Evolutionary conservation across 2,888 invertebrate genomes (phyloP).

Genomic region (Dysmachus trigonus): DNA sequence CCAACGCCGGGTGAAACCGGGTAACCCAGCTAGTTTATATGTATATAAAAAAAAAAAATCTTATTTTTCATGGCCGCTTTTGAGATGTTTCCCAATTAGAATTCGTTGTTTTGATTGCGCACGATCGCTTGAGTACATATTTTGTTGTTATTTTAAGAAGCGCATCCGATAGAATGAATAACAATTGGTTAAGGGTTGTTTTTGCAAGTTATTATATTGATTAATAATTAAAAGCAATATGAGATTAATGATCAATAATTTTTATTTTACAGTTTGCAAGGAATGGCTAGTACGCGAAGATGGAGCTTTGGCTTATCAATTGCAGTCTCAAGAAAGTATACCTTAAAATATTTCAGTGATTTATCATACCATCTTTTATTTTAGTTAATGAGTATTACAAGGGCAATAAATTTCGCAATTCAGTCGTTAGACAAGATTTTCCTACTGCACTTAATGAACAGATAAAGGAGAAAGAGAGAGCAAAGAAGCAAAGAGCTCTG

Average conservation of each 20-base stretch:
- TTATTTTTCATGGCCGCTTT: too few relatives aligned
- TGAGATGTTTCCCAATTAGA: too few relatives aligned
- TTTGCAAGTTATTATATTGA: too few relatives aligned
- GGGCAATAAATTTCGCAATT: slow-evolving; percentile 78
- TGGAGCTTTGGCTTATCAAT: slow-evolving; percentile 79
- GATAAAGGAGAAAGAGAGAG: slow-evolving; percentile 72
- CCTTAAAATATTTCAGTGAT: slow-evolving; percentile 25
- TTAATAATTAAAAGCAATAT: too few relatives aligned
- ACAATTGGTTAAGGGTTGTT: too few relatives aligned
- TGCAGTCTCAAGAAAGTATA: slow-evolving; percentile 83
- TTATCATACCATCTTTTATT: slow-evolving; percentile 46
- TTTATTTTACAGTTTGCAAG: slow-evolving; percentile 72
- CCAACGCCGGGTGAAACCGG: too few relatives aligned
- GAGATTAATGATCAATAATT: not conserved
- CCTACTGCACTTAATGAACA: slow-evolving; percentile 80
- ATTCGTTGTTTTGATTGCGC: too few relatives aligned
- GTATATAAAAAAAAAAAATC: too few relatives aligned
- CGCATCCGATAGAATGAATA: too few relatives aligned
- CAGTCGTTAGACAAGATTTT: slow-evolving; percentile 80
- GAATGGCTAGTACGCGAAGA: slow-evolving; percentile 88
- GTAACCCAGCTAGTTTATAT: too few relatives aligned
- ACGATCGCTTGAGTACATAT: too few relatives aligned
- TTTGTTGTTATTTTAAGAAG: too few relatives aligned
- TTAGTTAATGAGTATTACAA: slow-evolving; percentile 79
- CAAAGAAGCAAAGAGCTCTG: slow-evolving; percentile 70